A percentile compares a stretch with the other conserved stretches of the same genome.
phyloP scores from a whole-genome alignment of 2,797 vertebrate species.

The Falco peregrinus region DNA sequence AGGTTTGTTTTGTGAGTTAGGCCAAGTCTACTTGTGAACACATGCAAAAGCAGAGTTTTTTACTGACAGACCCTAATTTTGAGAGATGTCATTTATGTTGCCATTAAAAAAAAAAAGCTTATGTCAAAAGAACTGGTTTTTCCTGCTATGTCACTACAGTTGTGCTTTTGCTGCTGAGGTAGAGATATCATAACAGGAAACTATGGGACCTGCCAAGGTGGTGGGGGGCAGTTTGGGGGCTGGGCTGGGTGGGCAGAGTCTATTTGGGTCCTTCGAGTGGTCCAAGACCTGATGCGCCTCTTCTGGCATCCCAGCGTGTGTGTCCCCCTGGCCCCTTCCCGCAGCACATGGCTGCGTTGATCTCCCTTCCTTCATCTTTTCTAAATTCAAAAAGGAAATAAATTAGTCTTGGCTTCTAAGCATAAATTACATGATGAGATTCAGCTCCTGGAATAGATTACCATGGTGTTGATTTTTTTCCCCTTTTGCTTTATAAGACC shows the following conservation, averaged over 20 bases:
- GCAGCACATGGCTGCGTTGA: fast-evolving
- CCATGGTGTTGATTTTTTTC: background rate
- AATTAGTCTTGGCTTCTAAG: background rate
- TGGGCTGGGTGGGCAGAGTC: background rate
- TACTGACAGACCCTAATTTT: background rate
- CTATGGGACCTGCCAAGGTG: too few species aligned
- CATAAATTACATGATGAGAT: background rate
- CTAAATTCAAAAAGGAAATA: background rate
- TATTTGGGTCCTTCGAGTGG: background rate
- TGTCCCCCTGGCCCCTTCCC: background rate
- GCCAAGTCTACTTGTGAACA: background rate
- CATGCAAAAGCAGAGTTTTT: background rate
- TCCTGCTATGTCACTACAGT: background rate
- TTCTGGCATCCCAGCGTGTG: background rate
- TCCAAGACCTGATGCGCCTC: fast-evolving
- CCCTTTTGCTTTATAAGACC: background rate
- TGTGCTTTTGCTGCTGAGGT: background rate
- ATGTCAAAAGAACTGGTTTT: background rate
- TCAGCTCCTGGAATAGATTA: background rate
- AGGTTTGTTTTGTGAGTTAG: background rate
- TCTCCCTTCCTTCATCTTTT: background rate
- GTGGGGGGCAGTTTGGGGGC: background rate
- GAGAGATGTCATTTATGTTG: background rate
- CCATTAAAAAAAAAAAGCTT: background rate
- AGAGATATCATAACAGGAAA: background rate